Evolutionary conservation across 30 jellyfish, hydroid and myxozoan species (phyloP), one percentile per base, ranked within the genome.

Genomic region (Pelagia noctiluca): DNA sequence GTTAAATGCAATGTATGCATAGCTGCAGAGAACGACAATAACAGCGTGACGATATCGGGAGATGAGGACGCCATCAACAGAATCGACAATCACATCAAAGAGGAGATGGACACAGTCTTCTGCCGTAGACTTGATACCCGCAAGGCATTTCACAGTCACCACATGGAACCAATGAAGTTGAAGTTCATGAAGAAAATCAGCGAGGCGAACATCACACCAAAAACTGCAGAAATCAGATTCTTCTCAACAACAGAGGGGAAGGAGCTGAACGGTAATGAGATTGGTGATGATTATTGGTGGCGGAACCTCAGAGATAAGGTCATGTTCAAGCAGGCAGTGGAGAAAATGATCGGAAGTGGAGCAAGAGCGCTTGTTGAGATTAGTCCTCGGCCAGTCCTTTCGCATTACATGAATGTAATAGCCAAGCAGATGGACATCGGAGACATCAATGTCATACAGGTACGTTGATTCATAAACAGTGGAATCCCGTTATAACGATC

Each of bases 141-240:
- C 25, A 82, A 82, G 23, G 92, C 92, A 66, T 82, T 63, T 36
- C 92, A 82, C 52, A 82, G 92, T 37, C 92, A 69, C 1, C 92
- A 82, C 37, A 82, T 82, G 92, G 92, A 82, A 37, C 70, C 77
- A 0, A 61, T 82, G 31, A 67, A 69, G 64, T 29, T 23, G 2
- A 46, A 28, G 49, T 82, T 82, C 42, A 63, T 50, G 78, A 53
- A 68, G 11, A 29, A 70, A 53, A 28, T 69, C 16, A 22, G 64
- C 22, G 48, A 70, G 31, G 71, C 64, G 34, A 29, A 82, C 24
- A 47, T 82, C 25, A 48, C 7, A 48, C 62, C 92, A 66, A 69
- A 82, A 22, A 7, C 33, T 21, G 73, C 62, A 2, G 71, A 50
- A 21, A 82, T 38, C 19, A n/a, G n/a, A n/a, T n/a, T n/a, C n/a